Evolutionary conservation across 2,113 vertebrate species (phyloP), one percentile per base, ranked within the genome.

Genomic region (Epinephelus lanceolatus): DNA sequence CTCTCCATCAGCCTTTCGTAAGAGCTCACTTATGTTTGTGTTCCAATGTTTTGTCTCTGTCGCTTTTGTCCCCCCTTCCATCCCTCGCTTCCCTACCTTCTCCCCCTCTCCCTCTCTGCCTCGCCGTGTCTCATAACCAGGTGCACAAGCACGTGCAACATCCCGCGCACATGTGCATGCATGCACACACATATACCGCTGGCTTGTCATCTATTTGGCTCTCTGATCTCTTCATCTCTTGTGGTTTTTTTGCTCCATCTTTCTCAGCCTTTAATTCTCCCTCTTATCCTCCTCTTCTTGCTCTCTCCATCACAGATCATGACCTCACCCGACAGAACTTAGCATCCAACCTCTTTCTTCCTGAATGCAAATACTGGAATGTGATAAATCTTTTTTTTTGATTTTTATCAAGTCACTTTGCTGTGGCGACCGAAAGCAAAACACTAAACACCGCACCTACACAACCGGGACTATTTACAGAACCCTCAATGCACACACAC

Each of bases 341-440:
- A 85, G 81, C 90, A 82, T 91, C 87, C 81, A 87, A 73, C 67
- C 70, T 53, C 85, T 86, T 85, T 93, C 88, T 94, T 94, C 94
- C 94, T 94, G 93, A 94, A 95, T 95, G 94, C 95, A 95, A 96
- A 95, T 95, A 81, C 86, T 83, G 82, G 92, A 94, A 95, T 91
- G 92, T 95, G 94, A 96, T 95, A 95, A 95, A 95, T 95, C 94
- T 88, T 92, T 91, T 92, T 92, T 91, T 92, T 88, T 75, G 95
- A 96, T 95, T 95, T 92, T 92, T 95, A 95, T 95, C 95, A 90
- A 78, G 89, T 91, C 93, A 87, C 93, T 94, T 94, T 95, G 94
- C 94, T 95, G 95, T 95, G 94, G 94, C 83, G 94, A 95, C 94
- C 83, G 52, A 94, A 93, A 84, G 88, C 92, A 89, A 95, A 95